A percentile compares a stretch with the other conserved stretches of the same genome.
Conservation (phyloP, 2,888 invertebrate species). For the Podabrus alpinus region DNA sequence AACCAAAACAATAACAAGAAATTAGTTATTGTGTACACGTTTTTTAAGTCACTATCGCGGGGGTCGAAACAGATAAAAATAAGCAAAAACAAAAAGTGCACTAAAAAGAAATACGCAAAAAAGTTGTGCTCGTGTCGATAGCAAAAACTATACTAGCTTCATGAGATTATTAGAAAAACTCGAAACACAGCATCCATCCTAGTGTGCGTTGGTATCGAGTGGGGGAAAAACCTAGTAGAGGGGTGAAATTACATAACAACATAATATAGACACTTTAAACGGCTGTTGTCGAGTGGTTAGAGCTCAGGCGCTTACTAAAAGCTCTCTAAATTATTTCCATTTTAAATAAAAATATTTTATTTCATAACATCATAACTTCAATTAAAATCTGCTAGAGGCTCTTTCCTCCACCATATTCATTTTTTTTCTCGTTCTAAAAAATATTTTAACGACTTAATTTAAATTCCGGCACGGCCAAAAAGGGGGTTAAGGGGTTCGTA, state of each 20-base stretch:
- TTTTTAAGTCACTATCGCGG: conserved; percentile 18
- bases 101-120: conserved; percentile 38
- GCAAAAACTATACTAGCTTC: conserved; percentile 56
- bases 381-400: not conserved
- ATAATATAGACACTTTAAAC: conserved; percentile 42
- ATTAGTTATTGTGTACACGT: not conserved
- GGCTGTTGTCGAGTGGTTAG: conserved; percentile 24
- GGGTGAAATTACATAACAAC: conserved; percentile 48
- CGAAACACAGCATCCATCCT: conserved; percentile 49
- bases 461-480: not conserved
- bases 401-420: not conserved
- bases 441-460: not conserved
- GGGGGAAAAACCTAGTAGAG: conserved; percentile 41
- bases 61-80: conserved; percentile 21
- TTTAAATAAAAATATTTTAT: not conserved
- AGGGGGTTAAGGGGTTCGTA: not conserved
- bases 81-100: conserved; percentile 32
- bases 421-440: not conserved
- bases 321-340: not conserved
- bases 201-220: conserved; percentile 38
- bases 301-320: conserved; percentile 8
- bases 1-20: not conserved
- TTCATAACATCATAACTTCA: not conserved
- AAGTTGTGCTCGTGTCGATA: conserved; percentile 48
- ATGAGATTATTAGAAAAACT: conserved; percentile 56